These are phyloP conservation scores for Sesia bembeciformis DNA, from an alignment of 2,888 invertebrate genomes.

Conservation along the genomic window DNA sequence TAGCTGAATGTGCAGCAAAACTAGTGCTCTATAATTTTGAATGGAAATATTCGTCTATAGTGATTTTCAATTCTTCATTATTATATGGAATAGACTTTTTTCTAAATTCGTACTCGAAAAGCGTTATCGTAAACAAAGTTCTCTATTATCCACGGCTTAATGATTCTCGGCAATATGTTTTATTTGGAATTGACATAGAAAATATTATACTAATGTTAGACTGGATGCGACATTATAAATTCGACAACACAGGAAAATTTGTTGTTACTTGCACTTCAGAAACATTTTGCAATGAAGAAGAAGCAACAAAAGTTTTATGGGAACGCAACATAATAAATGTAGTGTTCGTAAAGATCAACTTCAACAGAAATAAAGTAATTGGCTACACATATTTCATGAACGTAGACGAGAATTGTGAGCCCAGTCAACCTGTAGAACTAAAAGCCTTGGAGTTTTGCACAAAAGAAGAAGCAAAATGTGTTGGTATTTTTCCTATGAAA, in stretches of 20 bases:
- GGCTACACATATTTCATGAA: slow-evolving; percentile 37
- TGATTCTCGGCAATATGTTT: slow-evolving; percentile 27
- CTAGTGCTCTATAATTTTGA: slow-evolving; percentile 44
- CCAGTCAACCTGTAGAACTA: slow-evolving; percentile 27
- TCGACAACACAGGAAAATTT: slow-evolving; percentile 45
- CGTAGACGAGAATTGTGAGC: slow-evolving; percentile 30
- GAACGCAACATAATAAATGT: slow-evolving; percentile 40
- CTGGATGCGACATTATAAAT: slow-evolving; percentile 26
- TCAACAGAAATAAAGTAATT: slow-evolving; percentile 7
- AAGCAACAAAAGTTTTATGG: slow-evolving; percentile 37
- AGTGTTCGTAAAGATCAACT: slow-evolving; percentile 28
- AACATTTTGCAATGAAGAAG: slow-evolving; percentile 33
- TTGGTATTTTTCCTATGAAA: slow-evolving; percentile 32
- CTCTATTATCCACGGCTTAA: slow-evolving; percentile 15
- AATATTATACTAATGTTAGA: slow-evolving; percentile 26
- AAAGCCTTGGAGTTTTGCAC: slow-evolving; percentile 10
- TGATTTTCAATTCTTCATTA: slow-evolving; percentile 39
- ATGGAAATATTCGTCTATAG: slow-evolving; percentile 38
- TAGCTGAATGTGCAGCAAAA: slow-evolving; percentile 35
- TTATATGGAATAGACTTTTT: slow-evolving; percentile 33
- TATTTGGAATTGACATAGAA: slow-evolving; percentile 31
- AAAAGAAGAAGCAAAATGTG: slow-evolving; percentile 12
- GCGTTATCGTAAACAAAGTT: slow-evolving; percentile 28
- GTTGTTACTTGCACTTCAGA: slow-evolving; percentile 42
- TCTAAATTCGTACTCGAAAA: slow-evolving; percentile 29